Percentiles rank a stretch among this genome's conserved stretches.
Evolutionary conservation across 1,140 invertebrate genomes (phyloP).

Genomic region (Cyrtorhinus lividipennis): DNA sequence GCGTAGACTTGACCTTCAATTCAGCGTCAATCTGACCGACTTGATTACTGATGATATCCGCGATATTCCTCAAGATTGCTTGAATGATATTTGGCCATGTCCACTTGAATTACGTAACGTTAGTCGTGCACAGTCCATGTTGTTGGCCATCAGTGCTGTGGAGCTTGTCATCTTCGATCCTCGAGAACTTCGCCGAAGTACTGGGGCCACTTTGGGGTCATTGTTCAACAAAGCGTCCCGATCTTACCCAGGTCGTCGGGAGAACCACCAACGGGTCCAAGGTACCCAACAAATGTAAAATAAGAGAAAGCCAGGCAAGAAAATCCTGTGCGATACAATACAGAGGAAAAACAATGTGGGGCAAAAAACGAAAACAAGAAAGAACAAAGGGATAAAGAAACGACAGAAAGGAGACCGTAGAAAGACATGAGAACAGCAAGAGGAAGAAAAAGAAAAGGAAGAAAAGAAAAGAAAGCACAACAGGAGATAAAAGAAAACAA

Average conservation of each 20-base stretch:
- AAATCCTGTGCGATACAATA: too few species aligned
- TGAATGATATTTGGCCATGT: slow-evolving; percentile 98
- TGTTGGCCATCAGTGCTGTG: slow-evolving; percentile 91
- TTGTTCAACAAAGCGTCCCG: slow-evolving; percentile 83
- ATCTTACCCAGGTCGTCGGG: slow-evolving; percentile 97
- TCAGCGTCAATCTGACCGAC: slow-evolving; percentile 96
- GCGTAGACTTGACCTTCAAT: slow-evolving; percentile 88
- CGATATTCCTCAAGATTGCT: slow-evolving; percentile 89
- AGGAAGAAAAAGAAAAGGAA: too few species aligned
- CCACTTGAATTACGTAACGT: slow-evolving; percentile 95
- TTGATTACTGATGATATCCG: slow-evolving; percentile 98
- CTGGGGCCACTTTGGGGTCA: slow-evolving; percentile 76
- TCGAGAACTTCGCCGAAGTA: slow-evolving; percentile 96
- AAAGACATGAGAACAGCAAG: too few species aligned
- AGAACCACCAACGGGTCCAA: slow-evolving; percentile 95
- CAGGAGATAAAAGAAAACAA: too few species aligned
- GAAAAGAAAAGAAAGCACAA: too few species aligned
- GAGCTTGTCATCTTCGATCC: slow-evolving; percentile 92
- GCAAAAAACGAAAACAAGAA: too few species aligned
- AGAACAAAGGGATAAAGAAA: too few species aligned
- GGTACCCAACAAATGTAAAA: too few species aligned
- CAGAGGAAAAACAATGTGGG: too few species aligned
- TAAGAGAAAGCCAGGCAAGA: too few species aligned
- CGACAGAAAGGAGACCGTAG: too few species aligned
- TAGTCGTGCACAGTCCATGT: slow-evolving; percentile 85